phyloP scores from a whole-genome alignment of 2,888 invertebrate genomes.

The Erebia epiphron region DNA sequence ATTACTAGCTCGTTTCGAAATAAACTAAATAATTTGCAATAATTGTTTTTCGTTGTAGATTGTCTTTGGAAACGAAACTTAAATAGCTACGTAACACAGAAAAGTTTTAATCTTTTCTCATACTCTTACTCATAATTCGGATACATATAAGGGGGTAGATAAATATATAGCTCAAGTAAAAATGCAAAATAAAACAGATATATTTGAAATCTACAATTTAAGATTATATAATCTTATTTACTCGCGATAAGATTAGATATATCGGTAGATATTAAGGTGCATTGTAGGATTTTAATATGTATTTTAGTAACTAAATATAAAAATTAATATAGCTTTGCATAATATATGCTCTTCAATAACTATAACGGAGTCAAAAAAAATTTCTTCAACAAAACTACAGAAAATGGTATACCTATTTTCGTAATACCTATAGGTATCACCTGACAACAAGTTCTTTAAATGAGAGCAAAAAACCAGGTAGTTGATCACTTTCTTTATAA shows the following conservation, averaged over 20 bases:
- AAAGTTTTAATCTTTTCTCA: no score
- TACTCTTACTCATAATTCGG: no score
- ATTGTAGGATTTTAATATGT: neutral
- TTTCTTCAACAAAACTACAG: neutral
- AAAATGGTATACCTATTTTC: neutral
- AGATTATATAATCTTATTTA: conserved; percentile 1
- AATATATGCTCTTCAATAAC: neutral
- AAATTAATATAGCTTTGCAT: neutral
- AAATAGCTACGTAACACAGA: no score
- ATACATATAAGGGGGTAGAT: no score
- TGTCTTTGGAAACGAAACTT: no score
- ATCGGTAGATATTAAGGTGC: neutral
- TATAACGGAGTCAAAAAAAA: neutral
- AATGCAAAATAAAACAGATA: no score
- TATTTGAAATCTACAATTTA: neutral
- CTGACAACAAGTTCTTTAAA: conserved; percentile 4
- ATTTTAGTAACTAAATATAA: neutral
- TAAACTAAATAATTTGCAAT: neutral
- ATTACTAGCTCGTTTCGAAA: neutral
- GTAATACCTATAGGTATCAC: conserved; percentile 4
- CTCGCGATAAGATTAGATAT: neutral
- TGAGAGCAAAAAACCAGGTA: neutral
- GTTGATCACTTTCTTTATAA: conserved; percentile 12
- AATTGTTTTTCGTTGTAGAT: no score
- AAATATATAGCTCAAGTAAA: neutral